Conservation (phyloP, 2,113 vertebrate species). For the Reinhardtius hippoglossoides region DNA sequence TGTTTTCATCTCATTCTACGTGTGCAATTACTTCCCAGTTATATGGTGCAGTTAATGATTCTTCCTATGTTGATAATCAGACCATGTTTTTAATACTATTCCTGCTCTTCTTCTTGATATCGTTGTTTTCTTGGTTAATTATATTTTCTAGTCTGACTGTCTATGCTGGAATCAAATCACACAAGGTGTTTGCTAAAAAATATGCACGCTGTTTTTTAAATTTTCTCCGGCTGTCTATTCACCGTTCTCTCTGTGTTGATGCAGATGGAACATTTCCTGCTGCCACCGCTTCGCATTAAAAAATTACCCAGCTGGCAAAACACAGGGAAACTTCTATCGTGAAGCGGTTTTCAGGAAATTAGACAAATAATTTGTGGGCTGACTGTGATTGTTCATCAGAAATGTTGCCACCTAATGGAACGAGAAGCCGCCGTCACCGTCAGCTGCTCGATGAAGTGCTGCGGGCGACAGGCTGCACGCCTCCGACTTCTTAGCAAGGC, state of each 20-base stretch:
- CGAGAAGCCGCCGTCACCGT: background rate
- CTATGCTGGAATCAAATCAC: no score
- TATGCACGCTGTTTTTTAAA: no score
- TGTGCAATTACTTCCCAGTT: no score
- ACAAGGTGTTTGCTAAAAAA: no score
- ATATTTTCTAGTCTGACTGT: no score
- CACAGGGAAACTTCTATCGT: background rate
- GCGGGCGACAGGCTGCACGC: slow-evolving; percentile 6
- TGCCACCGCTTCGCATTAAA: background rate
- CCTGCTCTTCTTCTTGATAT: no score
- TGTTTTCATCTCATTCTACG: no score
- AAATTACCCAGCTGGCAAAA: background rate
- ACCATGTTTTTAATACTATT: no score
- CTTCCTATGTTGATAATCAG: no score
- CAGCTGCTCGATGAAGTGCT: slow-evolving; percentile 12
- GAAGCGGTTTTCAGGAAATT: background rate
- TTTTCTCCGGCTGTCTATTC: no score
- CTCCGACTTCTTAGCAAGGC: slow-evolving; percentile 5
- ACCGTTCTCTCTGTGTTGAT: background rate
- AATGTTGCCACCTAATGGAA: background rate
- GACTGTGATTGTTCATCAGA: background rate
- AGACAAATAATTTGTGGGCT: background rate
- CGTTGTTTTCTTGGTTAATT: no score
- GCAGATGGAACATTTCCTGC: background rate
- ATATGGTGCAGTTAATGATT: no score